These are phyloP conservation scores for Mormyrus hasselquistii DNA, from an alignment of 2,797 vertebrate species.

Conservation along the genomic window DNA sequence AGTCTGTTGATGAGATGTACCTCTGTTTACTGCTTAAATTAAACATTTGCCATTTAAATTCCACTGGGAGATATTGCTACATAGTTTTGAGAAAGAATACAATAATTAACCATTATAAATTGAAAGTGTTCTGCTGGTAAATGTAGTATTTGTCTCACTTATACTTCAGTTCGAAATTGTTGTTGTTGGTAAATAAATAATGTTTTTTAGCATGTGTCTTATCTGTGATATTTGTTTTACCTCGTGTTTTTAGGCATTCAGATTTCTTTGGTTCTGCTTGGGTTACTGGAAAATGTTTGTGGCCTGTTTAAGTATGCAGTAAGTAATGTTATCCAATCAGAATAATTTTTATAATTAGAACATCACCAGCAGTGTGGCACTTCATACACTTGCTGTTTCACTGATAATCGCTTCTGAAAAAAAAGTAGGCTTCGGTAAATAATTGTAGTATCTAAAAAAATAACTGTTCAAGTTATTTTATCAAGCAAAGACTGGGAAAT, in stretches of 20 bases:
- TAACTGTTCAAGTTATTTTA: not conserved
- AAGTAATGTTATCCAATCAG: not conserved
- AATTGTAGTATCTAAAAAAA: not conserved
- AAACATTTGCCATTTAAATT: not conserved
- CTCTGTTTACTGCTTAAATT: not conserved
- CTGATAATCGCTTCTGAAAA: not conserved
- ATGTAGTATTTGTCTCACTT: not conserved
- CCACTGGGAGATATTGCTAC: not conserved
- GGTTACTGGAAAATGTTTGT: not conserved
- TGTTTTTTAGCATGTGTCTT: not conserved
- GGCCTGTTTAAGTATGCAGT: not conserved
- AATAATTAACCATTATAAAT: not conserved
- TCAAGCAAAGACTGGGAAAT: not conserved
- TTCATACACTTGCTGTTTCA: not conserved
- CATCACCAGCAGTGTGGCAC: not conserved
- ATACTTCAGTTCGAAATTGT: not conserved
- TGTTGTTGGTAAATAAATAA: not conserved
- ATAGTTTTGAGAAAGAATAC: not conserved
- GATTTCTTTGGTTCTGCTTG: conserved; percentile 3
- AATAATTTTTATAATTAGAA: not conserved
- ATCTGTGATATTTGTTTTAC: not conserved
- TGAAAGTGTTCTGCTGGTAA: not conserved
- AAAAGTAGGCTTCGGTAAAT: not conserved
- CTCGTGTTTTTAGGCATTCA: not conserved
- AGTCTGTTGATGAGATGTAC: not conserved